Evolutionary conservation across 30 jellyfish, hydroid and myxozoan species (phyloP), one percentile per base, ranked within the genome.

Genomic region (Aurelia sp.): DNA sequence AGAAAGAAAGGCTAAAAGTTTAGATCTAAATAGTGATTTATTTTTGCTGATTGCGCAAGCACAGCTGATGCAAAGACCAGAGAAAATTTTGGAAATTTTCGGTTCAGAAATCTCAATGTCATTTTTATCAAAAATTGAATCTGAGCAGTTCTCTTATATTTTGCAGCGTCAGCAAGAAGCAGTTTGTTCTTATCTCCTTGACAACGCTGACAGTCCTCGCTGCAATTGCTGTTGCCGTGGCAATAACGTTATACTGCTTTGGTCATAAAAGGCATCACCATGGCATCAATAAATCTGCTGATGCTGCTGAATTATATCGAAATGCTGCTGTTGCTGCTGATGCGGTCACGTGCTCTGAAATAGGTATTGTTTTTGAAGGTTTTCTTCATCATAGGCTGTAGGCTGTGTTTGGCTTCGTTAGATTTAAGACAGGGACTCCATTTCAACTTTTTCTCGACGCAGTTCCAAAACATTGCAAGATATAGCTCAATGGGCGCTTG

Each of bases 171-270:
- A 74, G 90, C 83, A 96, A 91, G 87, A 96, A 96, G 84, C 99
- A 96, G 72, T 79, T 95, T 78, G 90, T 96, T 17, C 94, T 96
- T 8, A 96, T 96, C 74, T 78, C 96, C 64, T 83, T 96, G 86
- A 96, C 99, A 60, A 88, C 98, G 15, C 55, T 96, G 91, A 96
- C 99, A 22, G 99, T 96, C 30, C 74, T 90, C 13, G 92, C 99
- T 63, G 99, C 99, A 38, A 92, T 96, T 41, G 97, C 99, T 5
- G 99, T 96, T 22, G 99, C 99, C n/a, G 99, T 96, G 60, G 97
- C 96, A 27, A 96, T 96, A 35, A 96, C 99, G n/a, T 74, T 96
- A 48, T 96, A 96, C 71, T 96, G 99, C 88, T 96, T 90, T 80
- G 90, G 96, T n/a, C 97, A 90, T 63, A 87, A 87, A 50, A 65